Evolutionary conservation across 2,888 invertebrate genomes (phyloP).

Genomic region (Diaprepes abbreviatus): DNA sequence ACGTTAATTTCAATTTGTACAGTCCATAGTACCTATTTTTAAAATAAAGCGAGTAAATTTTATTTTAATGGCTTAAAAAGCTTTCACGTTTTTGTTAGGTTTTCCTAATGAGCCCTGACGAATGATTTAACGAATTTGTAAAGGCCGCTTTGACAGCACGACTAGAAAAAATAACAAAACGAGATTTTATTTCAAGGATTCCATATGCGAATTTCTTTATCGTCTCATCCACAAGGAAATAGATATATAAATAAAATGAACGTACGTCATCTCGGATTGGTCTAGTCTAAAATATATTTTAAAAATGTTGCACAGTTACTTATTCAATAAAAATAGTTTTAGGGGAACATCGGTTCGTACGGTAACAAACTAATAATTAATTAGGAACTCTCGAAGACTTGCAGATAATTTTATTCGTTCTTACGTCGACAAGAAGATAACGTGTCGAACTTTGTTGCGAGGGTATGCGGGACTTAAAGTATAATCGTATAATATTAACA

Average conservation of each 20-base stretch:
- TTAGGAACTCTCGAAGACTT: no score
- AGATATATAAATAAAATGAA: constrained; percentile 39
- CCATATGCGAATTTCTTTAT: constrained; percentile 37
- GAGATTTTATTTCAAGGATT: constrained; percentile 42
- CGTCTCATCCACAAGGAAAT: constrained; percentile 34
- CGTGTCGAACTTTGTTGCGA: no score
- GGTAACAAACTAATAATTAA: no score
- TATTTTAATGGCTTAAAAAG: constrained; percentile 31
- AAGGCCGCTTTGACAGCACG: constrained; percentile 34
- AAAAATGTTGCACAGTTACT: not conserved
- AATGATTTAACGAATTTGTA: constrained; percentile 34
- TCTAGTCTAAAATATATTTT: constrained; percentile 26
- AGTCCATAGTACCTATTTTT: constrained; percentile 1
- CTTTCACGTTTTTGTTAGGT: constrained; percentile 33
- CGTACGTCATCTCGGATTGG: constrained; percentile 26
- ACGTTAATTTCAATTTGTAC: constrained; percentile 16
- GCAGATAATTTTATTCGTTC: no score
- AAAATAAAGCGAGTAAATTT: constrained; percentile 23
- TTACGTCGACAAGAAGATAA: no score
- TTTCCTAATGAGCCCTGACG: constrained; percentile 36
- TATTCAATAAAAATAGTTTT: not conserved
- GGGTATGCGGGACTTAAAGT: no score
- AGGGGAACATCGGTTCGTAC: not conserved
- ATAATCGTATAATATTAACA: no score
- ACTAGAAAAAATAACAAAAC: constrained; percentile 40